Evolutionary conservation across 2,888 invertebrate species (phyloP).

Genomic region (Timema podura): DNA sequence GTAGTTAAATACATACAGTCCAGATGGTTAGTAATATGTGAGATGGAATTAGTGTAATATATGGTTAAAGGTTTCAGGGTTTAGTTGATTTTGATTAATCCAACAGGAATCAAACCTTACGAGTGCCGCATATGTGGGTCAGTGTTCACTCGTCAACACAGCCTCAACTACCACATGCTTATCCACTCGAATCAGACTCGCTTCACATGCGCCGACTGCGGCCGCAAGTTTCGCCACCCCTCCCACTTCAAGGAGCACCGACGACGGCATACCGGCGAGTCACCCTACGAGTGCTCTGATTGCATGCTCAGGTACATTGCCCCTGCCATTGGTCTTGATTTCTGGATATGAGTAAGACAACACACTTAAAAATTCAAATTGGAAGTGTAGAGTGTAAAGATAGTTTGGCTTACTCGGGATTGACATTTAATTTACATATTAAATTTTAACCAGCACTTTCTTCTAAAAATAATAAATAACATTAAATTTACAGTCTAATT

Average conservation of each 20-base stretch:
- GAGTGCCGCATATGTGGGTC: conserved; percentile 54
- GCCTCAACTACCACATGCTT: conserved; percentile 57
- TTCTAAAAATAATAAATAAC: no score
- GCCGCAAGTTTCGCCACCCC: conserved; percentile 56
- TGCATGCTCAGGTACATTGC: conserved; percentile 38
- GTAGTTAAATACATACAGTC: no score
- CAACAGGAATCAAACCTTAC: conserved; percentile 54
- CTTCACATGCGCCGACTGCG: conserved; percentile 56
- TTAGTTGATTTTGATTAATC: background rate
- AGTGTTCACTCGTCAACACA: conserved; percentile 56
- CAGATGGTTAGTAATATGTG: no score
- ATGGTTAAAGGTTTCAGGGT: no score
- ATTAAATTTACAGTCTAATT: no score
- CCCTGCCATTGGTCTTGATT: background rate
- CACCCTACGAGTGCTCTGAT: conserved; percentile 50
- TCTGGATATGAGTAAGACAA: background rate
- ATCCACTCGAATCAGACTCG: conserved; percentile 57
- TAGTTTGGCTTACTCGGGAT: no score
- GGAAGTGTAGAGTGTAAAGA: no score
- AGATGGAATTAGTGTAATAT: no score
- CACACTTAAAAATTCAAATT: background rate
- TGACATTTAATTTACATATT: no score
- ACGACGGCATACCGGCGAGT: conserved; percentile 53
- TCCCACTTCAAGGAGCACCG: conserved; percentile 56
- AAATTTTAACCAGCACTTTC: no score